These are phyloP conservation scores for Xanthia icteritia DNA, from an alignment of 2,888 invertebrate species.

Conservation along the genomic window DNA sequence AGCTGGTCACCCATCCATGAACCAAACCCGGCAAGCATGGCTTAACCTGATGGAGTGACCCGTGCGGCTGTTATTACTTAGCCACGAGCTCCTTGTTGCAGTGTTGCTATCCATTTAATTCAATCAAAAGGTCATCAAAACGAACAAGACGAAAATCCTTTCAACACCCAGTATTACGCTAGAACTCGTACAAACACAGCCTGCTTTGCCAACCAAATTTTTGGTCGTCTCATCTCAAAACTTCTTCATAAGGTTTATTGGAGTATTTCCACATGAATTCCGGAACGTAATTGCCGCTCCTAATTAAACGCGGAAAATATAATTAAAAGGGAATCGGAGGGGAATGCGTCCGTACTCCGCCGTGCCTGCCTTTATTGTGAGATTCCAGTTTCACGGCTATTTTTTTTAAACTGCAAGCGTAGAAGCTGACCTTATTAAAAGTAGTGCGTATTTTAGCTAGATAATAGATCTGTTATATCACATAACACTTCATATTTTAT, in stretches of 20 bases:
- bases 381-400: slow-evolving; percentile 20
- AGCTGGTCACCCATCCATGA: too few species aligned
- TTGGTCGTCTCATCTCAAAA: slow-evolving; percentile 12
- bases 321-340: slow-evolving; percentile 61
- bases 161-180: not conserved
- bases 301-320: slow-evolving; percentile 65
- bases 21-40: too few species aligned
- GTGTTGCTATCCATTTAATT: not conserved
- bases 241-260: slow-evolving; percentile 36
- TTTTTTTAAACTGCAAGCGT: slow-evolving; percentile 31
- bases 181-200: not conserved
- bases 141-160: not conserved
- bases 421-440: slow-evolving; percentile 38
- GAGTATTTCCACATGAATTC: slow-evolving; percentile 62
- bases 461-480: slow-evolving; percentile 6
- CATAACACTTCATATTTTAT: not conserved
- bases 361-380: slow-evolving; percentile 31
- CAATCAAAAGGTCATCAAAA: not conserved
- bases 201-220: not conserved
- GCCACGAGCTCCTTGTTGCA: too few species aligned
- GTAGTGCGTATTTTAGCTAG: not conserved
- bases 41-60: too few species aligned
- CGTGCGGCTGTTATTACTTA: too few species aligned
- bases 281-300: slow-evolving; percentile 50
- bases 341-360: slow-evolving; percentile 26